phyloP scores from a whole-genome alignment of 2,797 vertebrate genomes.

The Orientallactaga sibirica region DNA sequence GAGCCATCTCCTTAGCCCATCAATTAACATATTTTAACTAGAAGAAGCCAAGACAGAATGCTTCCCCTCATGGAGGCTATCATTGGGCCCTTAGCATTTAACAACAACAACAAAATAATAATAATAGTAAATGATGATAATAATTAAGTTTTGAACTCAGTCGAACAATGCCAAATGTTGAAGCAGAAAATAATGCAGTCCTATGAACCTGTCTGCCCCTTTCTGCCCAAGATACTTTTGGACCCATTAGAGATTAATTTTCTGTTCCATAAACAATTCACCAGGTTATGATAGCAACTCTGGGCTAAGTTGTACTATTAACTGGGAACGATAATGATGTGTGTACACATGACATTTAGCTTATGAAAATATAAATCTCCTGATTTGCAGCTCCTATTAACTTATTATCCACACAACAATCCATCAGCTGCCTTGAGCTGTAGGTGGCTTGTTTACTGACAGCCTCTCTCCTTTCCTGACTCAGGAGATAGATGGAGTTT shows the following conservation, averaged over 20 bases:
- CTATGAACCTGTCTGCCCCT: background rate
- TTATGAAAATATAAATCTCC: constrained; percentile 68
- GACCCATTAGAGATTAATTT: constrained; percentile 48
- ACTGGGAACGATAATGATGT: constrained; percentile 46
- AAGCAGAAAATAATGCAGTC: constrained; percentile 22
- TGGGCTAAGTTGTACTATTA: constrained; percentile 39
- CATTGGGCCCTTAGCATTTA: background rate
- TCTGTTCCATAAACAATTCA: constrained; percentile 30
- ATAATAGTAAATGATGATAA: background rate
- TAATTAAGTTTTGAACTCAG: background rate
- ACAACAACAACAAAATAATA: constrained; percentile 19
- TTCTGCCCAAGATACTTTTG: constrained; percentile 28
- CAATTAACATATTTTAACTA: background rate
- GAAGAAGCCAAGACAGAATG: background rate
- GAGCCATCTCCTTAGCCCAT: background rate
- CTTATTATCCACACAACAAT: constrained; percentile 60
- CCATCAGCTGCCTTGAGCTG: constrained; percentile 55
- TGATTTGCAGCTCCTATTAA: constrained; percentile 53
- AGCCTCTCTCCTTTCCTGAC: constrained; percentile 55
- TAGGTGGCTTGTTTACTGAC: constrained; percentile 58
- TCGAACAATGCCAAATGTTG: background rate
- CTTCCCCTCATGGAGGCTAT: background rate
- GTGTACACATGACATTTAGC: constrained; percentile 30
- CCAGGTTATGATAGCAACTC: constrained; percentile 21
- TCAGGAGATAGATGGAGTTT: constrained; percentile 69